Conservation (phyloP, 1,140 invertebrate genomes). For the Popillia japonica region DNA sequence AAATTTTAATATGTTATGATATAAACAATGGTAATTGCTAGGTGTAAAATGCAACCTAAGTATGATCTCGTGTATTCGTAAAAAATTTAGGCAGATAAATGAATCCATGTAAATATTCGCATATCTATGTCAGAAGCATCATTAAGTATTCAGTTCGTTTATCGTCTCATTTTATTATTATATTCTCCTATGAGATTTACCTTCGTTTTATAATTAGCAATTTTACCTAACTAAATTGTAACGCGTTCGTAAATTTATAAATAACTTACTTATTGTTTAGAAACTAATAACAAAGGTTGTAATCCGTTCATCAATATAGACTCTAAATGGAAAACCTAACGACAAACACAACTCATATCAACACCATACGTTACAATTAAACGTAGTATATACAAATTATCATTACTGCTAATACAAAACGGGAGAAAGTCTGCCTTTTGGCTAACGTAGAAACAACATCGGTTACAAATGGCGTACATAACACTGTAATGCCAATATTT, state of each 20-base stretch:
- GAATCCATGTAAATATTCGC: background rate
- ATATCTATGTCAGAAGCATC: background rate
- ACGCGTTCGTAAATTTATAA: background rate
- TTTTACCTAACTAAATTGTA: background rate
- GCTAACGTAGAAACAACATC: slow-evolving; percentile 42
- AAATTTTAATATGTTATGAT: background rate
- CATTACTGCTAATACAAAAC: slow-evolving; percentile 35
- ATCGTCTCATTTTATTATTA: slow-evolving; percentile 19
- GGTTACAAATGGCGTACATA: slow-evolving; percentile 26
- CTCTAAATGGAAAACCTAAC: slow-evolving; percentile 15
- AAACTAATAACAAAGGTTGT: slow-evolving; percentile 8
- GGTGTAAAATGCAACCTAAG: background rate
- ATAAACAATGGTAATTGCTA: background rate
- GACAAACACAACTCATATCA: slow-evolving; percentile 13
- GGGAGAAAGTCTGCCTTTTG: slow-evolving; percentile 42
- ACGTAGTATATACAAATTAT: slow-evolving; percentile 40
- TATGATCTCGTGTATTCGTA: background rate
- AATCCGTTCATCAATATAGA: background rate
- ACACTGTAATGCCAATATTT: slow-evolving; percentile 17
- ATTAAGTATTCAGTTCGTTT: slow-evolving; percentile 23
- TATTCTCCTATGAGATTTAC: slow-evolving; percentile 1
- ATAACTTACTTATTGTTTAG: background rate
- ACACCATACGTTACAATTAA: background rate
- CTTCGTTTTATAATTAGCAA: slow-evolving; percentile 5
- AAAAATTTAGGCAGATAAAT: background rate